Percentiles rank a stretch among this genome's conserved stretches.
These are phyloP conservation scores for Apodemia mormo DNA, from an alignment of 2,888 invertebrate species.

Conservation along the genomic window DNA sequence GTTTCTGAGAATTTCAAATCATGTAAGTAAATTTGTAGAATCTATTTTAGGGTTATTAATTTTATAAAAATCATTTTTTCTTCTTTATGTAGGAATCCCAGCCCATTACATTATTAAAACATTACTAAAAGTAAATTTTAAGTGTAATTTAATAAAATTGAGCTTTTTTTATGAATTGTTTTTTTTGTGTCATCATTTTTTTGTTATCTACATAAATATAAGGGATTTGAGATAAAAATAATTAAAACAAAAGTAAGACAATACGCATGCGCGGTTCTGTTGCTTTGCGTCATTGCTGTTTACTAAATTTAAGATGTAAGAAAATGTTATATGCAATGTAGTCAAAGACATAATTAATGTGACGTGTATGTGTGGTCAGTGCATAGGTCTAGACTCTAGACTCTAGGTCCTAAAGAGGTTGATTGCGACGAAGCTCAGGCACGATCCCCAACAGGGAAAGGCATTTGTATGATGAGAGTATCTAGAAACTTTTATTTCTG, in stretches of 20 bases:
- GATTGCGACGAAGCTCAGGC: too few relatives aligned
- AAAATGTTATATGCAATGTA: constrained; percentile 1
- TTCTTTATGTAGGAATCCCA: background rate
- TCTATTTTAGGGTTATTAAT: background rate
- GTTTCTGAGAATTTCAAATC: background rate
- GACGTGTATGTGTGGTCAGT: too few relatives aligned
- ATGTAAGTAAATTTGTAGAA: background rate
- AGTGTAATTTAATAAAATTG: background rate
- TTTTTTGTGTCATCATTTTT: background rate
- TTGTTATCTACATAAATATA: background rate
- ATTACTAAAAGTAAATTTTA: too few relatives aligned
- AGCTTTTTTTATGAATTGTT: background rate
- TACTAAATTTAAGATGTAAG: constrained; percentile 23
- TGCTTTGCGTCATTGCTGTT: constrained; percentile 43
- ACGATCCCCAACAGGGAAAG: too few relatives aligned
- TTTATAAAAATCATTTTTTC: background rate
- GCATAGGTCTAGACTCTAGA: too few relatives aligned
- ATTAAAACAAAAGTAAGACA: constrained; percentile 49
- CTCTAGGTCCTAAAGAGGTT: too few relatives aligned
- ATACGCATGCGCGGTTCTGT: constrained; percentile 42
- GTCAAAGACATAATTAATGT: background rate
- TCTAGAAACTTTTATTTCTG: too few relatives aligned
- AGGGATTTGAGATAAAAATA: constrained; percentile 43
- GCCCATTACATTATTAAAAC: too few relatives aligned
- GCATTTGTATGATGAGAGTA: too few relatives aligned